Evolutionary conservation across 2,888 invertebrate genomes (phyloP).

Genomic region (Aphidius colemani): DNA sequence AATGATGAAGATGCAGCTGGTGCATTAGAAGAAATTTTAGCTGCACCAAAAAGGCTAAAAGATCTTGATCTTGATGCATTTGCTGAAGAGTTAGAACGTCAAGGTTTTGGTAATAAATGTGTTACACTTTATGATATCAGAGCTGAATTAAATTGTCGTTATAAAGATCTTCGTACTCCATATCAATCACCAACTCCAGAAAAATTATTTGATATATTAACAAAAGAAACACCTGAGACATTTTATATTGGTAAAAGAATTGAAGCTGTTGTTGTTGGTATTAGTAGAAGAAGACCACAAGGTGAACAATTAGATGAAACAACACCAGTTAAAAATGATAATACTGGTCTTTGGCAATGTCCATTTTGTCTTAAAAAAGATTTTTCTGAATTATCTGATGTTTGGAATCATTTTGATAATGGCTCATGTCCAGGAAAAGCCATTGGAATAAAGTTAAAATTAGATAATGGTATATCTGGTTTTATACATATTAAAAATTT

Average conservation of each 20-base stretch:
- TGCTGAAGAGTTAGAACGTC: slow-evolving; percentile 94
- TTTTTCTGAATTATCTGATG: slow-evolving; percentile 94
- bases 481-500: slow-evolving; percentile 93
- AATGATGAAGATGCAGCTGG: slow-evolving; percentile 94
- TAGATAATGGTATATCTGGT: slow-evolving; percentile 92
- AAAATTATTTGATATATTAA: slow-evolving; percentile 91
- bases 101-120: slow-evolving; percentile 83
- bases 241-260: slow-evolving; percentile 90
- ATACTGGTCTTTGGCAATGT: slow-evolving; percentile 95
- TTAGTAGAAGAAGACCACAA: slow-evolving; percentile 86
- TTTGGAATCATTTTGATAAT: slow-evolving; percentile 98
- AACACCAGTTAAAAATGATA: slow-evolving; percentile 92
- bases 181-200: slow-evolving; percentile 82
- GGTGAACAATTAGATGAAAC: slow-evolving; percentile 94
- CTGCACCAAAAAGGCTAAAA: slow-evolving; percentile 90
- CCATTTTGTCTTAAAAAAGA: slow-evolving; percentile 96
- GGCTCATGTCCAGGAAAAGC: slow-evolving; percentile 95
- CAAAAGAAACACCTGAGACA: slow-evolving; percentile 94
- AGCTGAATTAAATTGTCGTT: slow-evolving; percentile 90
- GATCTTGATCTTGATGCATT: slow-evolving; percentile 98
- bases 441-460: slow-evolving; percentile 83
- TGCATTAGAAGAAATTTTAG: slow-evolving; percentile 95
- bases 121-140: slow-evolving; percentile 97
- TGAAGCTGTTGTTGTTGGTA: slow-evolving; percentile 78
- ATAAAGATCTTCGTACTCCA: slow-evolving; percentile 83